These are phyloP conservation scores for Macquaria ambigua DNA, from an alignment of 2,113 vertebrate genomes.

Conservation along the genomic window DNA sequence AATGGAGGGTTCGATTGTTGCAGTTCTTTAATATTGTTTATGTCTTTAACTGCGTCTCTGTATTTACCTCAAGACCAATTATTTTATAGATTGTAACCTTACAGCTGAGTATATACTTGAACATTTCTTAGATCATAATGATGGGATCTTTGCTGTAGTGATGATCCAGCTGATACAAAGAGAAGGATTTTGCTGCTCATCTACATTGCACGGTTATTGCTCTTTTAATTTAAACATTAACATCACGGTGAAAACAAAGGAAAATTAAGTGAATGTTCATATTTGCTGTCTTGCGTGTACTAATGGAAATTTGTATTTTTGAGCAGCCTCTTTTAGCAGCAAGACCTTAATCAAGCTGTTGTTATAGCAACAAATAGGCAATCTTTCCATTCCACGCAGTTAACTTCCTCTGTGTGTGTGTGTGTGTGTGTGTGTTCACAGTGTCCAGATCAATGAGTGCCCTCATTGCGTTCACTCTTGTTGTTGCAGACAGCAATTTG, in stretches of 20 bases:
- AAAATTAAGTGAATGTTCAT: not conserved
- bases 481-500: slow-evolving; percentile 10
- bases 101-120: not conserved
- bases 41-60: too few species aligned
- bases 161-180: not conserved
- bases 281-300: not conserved
- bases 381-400: slow-evolving; percentile 27
- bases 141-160: too few species aligned
- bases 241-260: not conserved
- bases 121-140: not conserved
- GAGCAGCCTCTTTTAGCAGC: not conserved
- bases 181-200: not conserved
- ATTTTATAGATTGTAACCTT: not conserved
- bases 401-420: slow-evolving; percentile 10
- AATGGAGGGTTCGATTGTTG: not conserved
- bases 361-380: slow-evolving; percentile 33
- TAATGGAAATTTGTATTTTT: not conserved
- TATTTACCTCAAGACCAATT: not conserved
- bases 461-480: not conserved
- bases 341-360: slow-evolving; percentile 35
- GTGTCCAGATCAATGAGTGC: slow-evolving; percentile 45
- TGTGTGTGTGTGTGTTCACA: slow-evolving; percentile 1
- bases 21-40: not conserved
- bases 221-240: too few species aligned
- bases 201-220: too few species aligned